phyloP scores from a whole-genome alignment of 30 jellyfish, hydroid and myxozoan genomes.

The Cassiopea andromeda region DNA sequence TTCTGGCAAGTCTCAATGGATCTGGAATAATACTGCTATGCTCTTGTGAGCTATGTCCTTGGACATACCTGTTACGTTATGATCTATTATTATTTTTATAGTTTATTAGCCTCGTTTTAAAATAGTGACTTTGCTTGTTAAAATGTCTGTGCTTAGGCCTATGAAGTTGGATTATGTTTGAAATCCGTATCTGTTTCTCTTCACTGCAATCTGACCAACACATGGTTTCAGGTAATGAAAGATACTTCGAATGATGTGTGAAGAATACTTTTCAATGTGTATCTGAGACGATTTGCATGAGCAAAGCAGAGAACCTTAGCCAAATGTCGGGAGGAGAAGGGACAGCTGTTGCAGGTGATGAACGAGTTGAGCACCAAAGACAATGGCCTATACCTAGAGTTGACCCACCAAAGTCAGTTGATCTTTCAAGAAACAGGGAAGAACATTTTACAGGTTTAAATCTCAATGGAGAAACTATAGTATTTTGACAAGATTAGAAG shows the following conservation, averaged over 20 bases:
- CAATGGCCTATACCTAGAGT: slow-evolving; percentile 53
- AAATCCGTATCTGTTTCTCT: too few species aligned
- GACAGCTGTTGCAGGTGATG: neutral
- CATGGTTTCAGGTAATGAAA: neutral
- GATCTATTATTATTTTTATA: too few species aligned
- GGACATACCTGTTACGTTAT: too few species aligned
- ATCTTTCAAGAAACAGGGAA: slow-evolving; percentile 58
- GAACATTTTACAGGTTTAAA: slow-evolving; percentile 31
- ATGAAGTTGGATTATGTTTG: neutral
- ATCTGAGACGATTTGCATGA: neutral
- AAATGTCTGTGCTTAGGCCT: too few species aligned
- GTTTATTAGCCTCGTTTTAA: too few species aligned
- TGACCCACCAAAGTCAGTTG: slow-evolving; percentile 51
- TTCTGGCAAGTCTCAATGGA: too few species aligned
- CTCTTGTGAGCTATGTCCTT: too few species aligned
- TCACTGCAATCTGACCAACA: neutral
- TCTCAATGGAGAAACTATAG: slow-evolving; percentile 55
- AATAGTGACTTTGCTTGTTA: too few species aligned
- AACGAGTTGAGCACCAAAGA: slow-evolving; percentile 11
- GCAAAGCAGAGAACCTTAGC: neutral
- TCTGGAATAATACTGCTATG: too few species aligned
- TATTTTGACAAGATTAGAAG: slow-evolving; percentile 36
- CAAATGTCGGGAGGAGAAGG: neutral
- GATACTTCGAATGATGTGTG: neutral
- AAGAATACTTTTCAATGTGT: neutral